These are phyloP conservation scores for Alexandromys fortis DNA, from an alignment of 2,113 vertebrate genomes.

Conservation along the genomic window DNA sequence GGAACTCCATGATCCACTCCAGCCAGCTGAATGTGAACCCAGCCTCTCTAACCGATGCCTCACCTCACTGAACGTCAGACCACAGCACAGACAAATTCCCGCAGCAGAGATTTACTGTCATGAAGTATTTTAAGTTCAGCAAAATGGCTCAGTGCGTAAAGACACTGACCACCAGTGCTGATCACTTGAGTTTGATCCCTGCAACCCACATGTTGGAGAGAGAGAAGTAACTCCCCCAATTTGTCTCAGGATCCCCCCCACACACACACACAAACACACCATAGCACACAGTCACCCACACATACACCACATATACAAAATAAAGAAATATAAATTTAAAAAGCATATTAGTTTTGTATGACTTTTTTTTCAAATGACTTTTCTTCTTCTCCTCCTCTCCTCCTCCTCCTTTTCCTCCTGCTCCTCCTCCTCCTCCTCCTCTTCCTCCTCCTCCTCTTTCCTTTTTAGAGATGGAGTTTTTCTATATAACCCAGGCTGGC, in stretches of 20 bases:
- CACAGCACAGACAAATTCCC: neutral
- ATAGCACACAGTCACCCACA: neutral
- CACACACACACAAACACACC: no score
- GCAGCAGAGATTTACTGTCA: neutral
- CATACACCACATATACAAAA: neutral
- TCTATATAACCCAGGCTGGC: neutral
- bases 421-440: fast-evolving
- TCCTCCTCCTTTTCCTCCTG: fast-evolving
- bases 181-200: neutral
- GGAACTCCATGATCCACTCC: neutral
- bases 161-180: neutral
- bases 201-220: neutral
- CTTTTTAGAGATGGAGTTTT: no score
- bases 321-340: neutral
- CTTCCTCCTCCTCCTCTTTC: no score
- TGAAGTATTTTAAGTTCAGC: neutral
- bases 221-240: neutral
- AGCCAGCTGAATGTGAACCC: neutral
- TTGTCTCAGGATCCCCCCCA: neutral
- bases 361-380: neutral
- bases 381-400: neutral
- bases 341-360: neutral
- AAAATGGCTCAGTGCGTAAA: no score
- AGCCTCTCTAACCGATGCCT: neutral
- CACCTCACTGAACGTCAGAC: neutral